These are phyloP conservation scores for Heteromyza rotundicornis DNA, from an alignment of 2,888 invertebrate species.

Conservation along the genomic window DNA sequence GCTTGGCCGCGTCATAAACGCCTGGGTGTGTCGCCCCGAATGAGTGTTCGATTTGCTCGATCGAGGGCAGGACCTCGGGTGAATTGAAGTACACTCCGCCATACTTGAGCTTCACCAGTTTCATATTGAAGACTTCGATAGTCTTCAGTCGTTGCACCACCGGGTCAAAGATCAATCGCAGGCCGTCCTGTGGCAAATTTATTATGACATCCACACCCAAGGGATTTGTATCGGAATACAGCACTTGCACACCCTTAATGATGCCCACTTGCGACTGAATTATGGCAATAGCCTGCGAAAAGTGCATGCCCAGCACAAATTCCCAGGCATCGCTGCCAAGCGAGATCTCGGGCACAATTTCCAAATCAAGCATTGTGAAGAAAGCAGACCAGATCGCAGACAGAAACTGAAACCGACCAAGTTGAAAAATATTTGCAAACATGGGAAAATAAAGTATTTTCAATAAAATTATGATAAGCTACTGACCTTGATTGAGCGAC, in stretches of 20 bases:
- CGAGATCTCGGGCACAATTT: constrained; percentile 94
- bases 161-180: constrained; percentile 96
- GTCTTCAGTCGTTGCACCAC: constrained; percentile 92
- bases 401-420: no score
- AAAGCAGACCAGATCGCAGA: no score
- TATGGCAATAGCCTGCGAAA: constrained; percentile 95
- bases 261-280: constrained; percentile 95
- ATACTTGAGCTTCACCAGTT: constrained; percentile 95
- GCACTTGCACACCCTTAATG: constrained; percentile 94
- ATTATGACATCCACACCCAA: constrained; percentile 94
- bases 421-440: no score
- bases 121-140: constrained; percentile 98
- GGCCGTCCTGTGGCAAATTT: constrained; percentile 95
- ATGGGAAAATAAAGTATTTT: no score
- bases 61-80: constrained; percentile 92
- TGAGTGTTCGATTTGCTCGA: constrained; percentile 97
- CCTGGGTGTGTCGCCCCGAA: constrained; percentile 99
- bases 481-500: no score
- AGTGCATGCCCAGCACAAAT: constrained; percentile 93
- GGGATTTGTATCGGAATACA: constrained; percentile 96
- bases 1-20: constrained; percentile 94
- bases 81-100: constrained; percentile 88
- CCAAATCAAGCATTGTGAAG: constrained; percentile 97
- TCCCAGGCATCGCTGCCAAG: constrained; percentile 98
- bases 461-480: no score